Evolutionary conservation across 2,113 vertebrate genomes (phyloP).

Genomic region (Oryzias woworae): DNA sequence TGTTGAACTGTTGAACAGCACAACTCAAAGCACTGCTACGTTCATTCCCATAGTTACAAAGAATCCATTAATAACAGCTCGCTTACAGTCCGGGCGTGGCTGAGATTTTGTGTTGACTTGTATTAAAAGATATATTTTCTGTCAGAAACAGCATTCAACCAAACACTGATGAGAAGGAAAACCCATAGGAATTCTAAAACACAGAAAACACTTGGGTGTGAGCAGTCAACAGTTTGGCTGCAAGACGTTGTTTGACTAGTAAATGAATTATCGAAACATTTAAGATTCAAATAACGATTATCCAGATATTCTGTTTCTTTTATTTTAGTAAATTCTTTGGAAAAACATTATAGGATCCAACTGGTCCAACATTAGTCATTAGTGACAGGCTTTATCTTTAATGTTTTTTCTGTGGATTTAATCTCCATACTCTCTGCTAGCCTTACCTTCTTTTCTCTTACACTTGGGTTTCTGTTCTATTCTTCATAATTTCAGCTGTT

Average conservation of each 20-base stretch:
- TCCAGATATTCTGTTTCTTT: not conserved
- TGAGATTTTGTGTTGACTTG: conserved; percentile 28
- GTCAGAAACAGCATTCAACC: conserved; percentile 17
- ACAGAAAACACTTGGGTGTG: conserved; percentile 4
- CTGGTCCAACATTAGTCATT: too few species aligned
- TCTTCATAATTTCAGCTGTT: too few species aligned
- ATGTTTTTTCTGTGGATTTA: too few species aligned
- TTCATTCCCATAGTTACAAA: conserved; percentile 6
- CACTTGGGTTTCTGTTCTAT: too few species aligned
- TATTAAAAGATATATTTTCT: conserved; percentile 49
- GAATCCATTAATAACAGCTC: not conserved
- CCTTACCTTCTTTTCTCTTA: too few species aligned
- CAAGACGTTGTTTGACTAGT: conserved; percentile 9
- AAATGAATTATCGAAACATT: conserved; percentile 10
- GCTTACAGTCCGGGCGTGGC: conserved; percentile 19
- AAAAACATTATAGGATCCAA: too few species aligned
- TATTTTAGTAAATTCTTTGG: too few species aligned
- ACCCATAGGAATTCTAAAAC: conserved; percentile 37
- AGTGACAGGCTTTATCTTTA: too few species aligned
- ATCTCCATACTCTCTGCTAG: too few species aligned
- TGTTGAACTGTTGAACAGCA: conserved; percentile 1
- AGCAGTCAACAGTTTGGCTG: conserved; percentile 13
- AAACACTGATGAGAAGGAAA: conserved; percentile 19
- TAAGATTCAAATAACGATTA: conserved; percentile 14
- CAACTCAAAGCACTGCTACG: not conserved